These are phyloP conservation scores for Oophaga pumilio DNA, from an alignment of 2,113 vertebrate genomes.

Conservation along the genomic window DNA sequence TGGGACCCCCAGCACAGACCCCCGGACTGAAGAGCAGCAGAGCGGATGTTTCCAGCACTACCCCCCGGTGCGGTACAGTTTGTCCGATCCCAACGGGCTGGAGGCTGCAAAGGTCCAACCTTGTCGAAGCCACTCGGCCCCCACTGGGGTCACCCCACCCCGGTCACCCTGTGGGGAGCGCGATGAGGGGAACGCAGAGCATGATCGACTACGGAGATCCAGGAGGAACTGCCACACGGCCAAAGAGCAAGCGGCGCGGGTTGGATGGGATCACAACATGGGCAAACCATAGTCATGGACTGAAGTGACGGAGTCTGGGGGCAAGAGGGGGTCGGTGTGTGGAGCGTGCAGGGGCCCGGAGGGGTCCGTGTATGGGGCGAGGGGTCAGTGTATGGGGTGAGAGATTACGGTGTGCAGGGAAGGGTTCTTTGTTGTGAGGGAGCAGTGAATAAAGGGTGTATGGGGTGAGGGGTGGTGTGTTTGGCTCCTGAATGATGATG, in stretches of 20 bases:
- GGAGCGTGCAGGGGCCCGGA: neutral
- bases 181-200: constrained; percentile 84
- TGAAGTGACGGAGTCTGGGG: constrained; percentile 47
- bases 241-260: constrained; percentile 87
- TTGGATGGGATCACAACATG: constrained; percentile 91
- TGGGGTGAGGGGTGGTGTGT: neutral
- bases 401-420: too few relatives aligned
- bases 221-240: constrained; percentile 76
- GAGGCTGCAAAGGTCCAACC: constrained; percentile 88
- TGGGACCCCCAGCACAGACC: constrained; percentile 87
- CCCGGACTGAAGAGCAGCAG: constrained; percentile 89
- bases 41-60: constrained; percentile 87
- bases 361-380: neutral
- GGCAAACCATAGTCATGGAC: constrained; percentile 81
- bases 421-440: neutral
- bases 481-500: neutral
- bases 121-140: constrained; percentile 90
- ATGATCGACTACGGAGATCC: constrained; percentile 83
- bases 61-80: constrained; percentile 91
- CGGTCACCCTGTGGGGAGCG: constrained; percentile 76
- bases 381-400: neutral
- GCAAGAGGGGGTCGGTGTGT: neutral
- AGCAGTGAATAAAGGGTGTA: neutral
- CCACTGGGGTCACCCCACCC: constrained; percentile 79
- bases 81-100: constrained; percentile 86